Evolutionary conservation across 2,888 invertebrate genomes (phyloP), one percentile per base, ranked within the genome.

Genomic region (Cepaea hortensis): DNA sequence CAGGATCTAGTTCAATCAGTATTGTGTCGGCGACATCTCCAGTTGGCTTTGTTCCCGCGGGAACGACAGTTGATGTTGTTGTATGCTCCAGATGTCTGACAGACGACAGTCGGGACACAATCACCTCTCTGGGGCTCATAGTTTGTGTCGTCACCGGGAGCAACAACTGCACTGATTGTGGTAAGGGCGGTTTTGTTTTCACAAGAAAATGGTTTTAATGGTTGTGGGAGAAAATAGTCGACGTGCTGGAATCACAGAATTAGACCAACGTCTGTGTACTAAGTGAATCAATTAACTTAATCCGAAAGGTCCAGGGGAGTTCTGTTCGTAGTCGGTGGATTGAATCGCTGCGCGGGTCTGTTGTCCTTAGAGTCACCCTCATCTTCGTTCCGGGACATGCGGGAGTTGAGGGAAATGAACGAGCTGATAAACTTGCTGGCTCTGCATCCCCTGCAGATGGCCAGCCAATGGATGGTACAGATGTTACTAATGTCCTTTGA

Each of bases 41-140:
- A 7, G n/a, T n/a, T 7, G 55, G 76, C 3, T 77, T 77, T 77
- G 4, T 55, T 50, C 76, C 76, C 7, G 76, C 18, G 20, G 9
- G 55, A 3, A 55, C 76, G 6, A 55, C 50, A 1, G 6, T 77
- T 50, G 55, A 77, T 13, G 15, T 77, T 7, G 9, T 50, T 5
- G 18, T 77, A n/a, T 77, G 76, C 55, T 77, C 76, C n/a, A 77
- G n/a, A 11, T 77, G 76, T 77, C 55, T 77, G 7, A 77, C 20
- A 6, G 55, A 77, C 55, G n/a, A n/a, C 55, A 77, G 55, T 15
- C 76, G 55, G 15, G 76, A 55, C 3, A 0, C 76, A 20, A 55
- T 77, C n/a, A 77, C 55, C 3, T 50, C 76, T 13, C 3, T 77
- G 13, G 76, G 76, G 20, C 76, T 77, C n/a, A n/a, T 55, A 2